Conservation (phyloP, 2,113 vertebrate species). For the Osmerus mordax region DNA sequence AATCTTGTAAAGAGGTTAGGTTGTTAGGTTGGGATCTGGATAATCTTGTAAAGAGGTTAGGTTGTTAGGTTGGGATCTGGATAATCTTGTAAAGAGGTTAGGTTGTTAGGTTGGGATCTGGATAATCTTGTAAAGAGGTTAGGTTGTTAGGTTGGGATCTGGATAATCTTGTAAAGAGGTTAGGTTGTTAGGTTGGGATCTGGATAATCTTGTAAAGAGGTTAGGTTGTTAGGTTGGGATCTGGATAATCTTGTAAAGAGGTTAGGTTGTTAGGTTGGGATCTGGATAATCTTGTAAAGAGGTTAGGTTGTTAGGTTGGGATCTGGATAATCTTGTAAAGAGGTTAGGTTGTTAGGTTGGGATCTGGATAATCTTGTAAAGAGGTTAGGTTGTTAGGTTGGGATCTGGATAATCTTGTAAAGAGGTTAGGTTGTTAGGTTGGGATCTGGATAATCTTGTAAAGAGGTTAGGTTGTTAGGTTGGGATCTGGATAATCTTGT, state of each 20-base stretch:
- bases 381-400: conserved; percentile 20
- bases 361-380: background rate
- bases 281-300: background rate
- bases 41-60: too few species aligned
- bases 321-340: background rate
- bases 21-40: conserved; percentile 39
- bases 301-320: too few species aligned
- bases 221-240: too few species aligned
- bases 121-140: too few species aligned
- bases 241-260: background rate
- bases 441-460: too few species aligned
- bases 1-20: too few species aligned
- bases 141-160: conserved; percentile 35
- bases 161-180: too few species aligned
- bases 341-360: conserved; percentile 22
- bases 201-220: conserved; percentile 38
- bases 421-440: conserved; percentile 18
- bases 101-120: conserved; percentile 35
- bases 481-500: too few species aligned
- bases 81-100: too few species aligned
- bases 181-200: conserved; percentile 35
- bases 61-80: conserved; percentile 37
- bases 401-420: background rate
- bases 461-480: conserved; percentile 14
- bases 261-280: too few species aligned